Base-by-base conservation (phyloP, 2,888 invertebrate species). In the Ernsta delagoae region DNA sequence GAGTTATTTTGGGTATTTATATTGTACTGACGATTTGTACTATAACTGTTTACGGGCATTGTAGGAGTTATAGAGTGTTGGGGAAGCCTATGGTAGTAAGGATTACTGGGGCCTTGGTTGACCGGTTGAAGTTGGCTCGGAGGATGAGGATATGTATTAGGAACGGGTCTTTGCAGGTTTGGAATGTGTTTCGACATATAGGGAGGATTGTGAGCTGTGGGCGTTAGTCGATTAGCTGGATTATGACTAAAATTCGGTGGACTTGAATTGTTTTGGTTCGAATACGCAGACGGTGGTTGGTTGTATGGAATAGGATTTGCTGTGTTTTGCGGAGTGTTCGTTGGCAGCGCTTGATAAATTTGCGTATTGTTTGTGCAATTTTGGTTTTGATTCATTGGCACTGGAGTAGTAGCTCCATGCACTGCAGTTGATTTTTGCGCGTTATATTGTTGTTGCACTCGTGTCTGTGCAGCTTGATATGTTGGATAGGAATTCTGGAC, bases 221-320 rank as follows among this genome's bases (percentile, higher is more conserved):
- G 89, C 3, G 91, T 90, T 76, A 92, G 79, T 81, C 92, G 86
- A 75, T 87, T 92, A 48, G 86, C 85, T 67, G 90, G 87, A 72
- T 86, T 90, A 80, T 92, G 92, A 77, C 83, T 89, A 77, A 85
- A 89, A 77, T 83, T 90, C 83, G 89, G 89, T 87, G 91, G 90
- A 86, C 85, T 89, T 8, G 85, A 75, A 75, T 80, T 85, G 75
- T 74, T 88, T 77, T 88, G 87, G 75, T 82, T 86, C 59, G 84
- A 74, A 78, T 87, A 91, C 70, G 83, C 85, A 67, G 88, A 73
- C 45, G 90, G 90, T 36, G 91, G 89, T 72, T 90, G 89, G 67
- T 80, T 90, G 78, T 92, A 91, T 7, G 89, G 87, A 71, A 93
- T 85, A 1, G 92, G 88, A 71, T 86, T 89, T 57, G 86, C 80